A percentile compares a stretch with the other conserved stretches of the same genome.
phyloP scores from a whole-genome alignment of 2,113 vertebrate genomes.

The Silurus glanis region DNA sequence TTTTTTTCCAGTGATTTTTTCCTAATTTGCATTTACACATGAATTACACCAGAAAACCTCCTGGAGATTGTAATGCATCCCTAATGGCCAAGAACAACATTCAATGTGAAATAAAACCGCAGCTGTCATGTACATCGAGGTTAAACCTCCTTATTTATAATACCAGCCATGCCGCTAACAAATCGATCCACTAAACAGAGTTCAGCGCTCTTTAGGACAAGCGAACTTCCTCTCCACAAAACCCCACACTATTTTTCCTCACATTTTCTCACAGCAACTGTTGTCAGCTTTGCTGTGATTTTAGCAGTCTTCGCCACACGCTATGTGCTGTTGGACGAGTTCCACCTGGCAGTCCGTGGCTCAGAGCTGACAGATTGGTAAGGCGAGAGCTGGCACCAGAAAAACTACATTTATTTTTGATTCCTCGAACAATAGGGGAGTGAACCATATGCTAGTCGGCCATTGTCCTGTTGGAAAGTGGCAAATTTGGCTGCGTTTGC shows the following conservation, averaged over 20 bases:
- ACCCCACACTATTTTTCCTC: not conserved
- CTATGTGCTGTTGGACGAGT: conserved; percentile 29
- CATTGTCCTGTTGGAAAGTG: conserved; percentile 33
- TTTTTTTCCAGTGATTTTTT: not conserved
- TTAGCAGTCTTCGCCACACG: conserved; percentile 17
- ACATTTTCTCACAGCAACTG: conserved; percentile 27
- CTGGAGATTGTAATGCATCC: not conserved
- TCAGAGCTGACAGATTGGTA: conserved; percentile 42
- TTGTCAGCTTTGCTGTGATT: conserved; percentile 41
- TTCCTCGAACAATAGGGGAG: conserved; percentile 44
- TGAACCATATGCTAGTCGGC: conserved; percentile 48
- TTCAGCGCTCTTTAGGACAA: not conserved
- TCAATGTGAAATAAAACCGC: conserved; percentile 6
- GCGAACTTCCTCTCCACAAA: not conserved
- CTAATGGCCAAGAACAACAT: not conserved
- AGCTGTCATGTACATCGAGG: not conserved
- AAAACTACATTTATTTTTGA: conserved; percentile 39
- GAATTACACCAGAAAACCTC: not conserved
- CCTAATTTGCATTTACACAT: not conserved
- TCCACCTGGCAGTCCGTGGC: conserved; percentile 40
- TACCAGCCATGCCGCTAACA: not conserved
- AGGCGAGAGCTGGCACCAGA: conserved; percentile 39
- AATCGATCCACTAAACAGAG: not conserved
- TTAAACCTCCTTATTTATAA: not conserved
- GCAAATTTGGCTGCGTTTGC: not conserved